Evolutionary conservation across 2,797 vertebrate genomes (phyloP), one percentile per base, ranked within the genome.

Genomic region (Rhodeus uyekii): DNA sequence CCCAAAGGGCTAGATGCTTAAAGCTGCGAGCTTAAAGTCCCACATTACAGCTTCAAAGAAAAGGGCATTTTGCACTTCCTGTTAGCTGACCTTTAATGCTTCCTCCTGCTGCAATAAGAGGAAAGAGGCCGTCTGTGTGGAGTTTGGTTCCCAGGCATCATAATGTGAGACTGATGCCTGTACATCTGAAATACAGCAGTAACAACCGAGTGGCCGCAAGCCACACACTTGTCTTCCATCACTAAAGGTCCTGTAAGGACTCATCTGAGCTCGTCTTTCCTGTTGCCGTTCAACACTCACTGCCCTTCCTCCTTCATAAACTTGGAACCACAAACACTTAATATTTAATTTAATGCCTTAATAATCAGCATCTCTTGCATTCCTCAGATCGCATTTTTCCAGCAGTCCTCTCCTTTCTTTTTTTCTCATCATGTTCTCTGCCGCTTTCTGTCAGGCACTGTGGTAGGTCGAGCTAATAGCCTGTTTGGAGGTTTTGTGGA

Each of bases 11-110:
- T 55, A 64, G 61, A 84, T 85, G 86, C 76, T 76, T 77, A 14
- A 81, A 86, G 87, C 87, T 84, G 79, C 16, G 60, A 88, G 78
- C 85, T 87, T 80, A 67, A 83, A 86, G 86, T 90, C 91, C 88
- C 89, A 90, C 90, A 89, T 76, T 80, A 32, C 50, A 74, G 72
- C 85, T 69, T 85, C 77, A 86, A 84, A 84, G 78, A 46, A 76
- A 81, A 29, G 79, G 76, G 71, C 82, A 83, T 84, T 82, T 82
- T 78, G 61, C 68, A 68, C 67, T 81, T 85, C 78, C 81, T 87
- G 67, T 73, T 61, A 69, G 82, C 72, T 84, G 82, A 87, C 84
- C 86, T 84, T 81, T 80, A 83, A 84, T 86, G 86, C 82, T 84
- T 84, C 73, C 68, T 81, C 63, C 71, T 69, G 42, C 76, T 81